Evolutionary conservation across 2,888 invertebrate genomes (phyloP).

Genomic region (Watsonalla binaria): DNA sequence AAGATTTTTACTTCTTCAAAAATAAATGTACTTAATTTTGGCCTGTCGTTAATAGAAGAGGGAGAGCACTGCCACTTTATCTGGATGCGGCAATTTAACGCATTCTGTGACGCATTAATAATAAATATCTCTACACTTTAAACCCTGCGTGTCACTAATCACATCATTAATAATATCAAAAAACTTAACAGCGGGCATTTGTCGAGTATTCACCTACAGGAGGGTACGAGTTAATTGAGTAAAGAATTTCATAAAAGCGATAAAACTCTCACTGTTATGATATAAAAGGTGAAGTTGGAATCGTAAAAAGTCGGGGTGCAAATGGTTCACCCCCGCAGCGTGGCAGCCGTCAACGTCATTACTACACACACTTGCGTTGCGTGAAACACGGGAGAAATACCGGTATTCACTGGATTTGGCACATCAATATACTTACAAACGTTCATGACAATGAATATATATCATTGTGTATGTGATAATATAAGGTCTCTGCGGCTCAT

Average conservation of each 20-base stretch:
- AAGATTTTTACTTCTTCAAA: too few relatives aligned
- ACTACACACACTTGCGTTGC: slow-evolving; percentile 35
- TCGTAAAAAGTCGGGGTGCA: slow-evolving; percentile 57
- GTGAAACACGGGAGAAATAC: slow-evolving; percentile 8
- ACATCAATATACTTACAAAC: too few relatives aligned
- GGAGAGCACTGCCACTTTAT: slow-evolving; percentile 11
- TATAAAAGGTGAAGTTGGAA: slow-evolving; percentile 68
- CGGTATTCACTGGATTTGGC: slow-evolving; percentile 20
- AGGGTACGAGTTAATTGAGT: slow-evolving; percentile 66
- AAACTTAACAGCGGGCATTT: slow-evolving; percentile 47
- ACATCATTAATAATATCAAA: slow-evolving; percentile 56
- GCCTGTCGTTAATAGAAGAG: not conserved
- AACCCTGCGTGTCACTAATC: slow-evolving; percentile 53
- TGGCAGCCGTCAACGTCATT: slow-evolving; percentile 41
- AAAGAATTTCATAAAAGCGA: slow-evolving; percentile 66
- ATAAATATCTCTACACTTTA: slow-evolving; percentile 44
- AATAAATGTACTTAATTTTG: not conserved
- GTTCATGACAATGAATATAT: too few relatives aligned
- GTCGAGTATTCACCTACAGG: slow-evolving; percentile 40
- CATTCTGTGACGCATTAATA: slow-evolving; percentile 27
- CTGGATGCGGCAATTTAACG: slow-evolving; percentile 23
- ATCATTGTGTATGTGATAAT: too few relatives aligned
- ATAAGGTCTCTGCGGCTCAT: too few relatives aligned
- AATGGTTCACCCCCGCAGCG: slow-evolving; percentile 35
- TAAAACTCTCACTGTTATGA: slow-evolving; percentile 61